These are phyloP conservation scores for Numenius phaeopus DNA, from an alignment of 2,797 vertebrate genomes.

Conservation along the genomic window DNA sequence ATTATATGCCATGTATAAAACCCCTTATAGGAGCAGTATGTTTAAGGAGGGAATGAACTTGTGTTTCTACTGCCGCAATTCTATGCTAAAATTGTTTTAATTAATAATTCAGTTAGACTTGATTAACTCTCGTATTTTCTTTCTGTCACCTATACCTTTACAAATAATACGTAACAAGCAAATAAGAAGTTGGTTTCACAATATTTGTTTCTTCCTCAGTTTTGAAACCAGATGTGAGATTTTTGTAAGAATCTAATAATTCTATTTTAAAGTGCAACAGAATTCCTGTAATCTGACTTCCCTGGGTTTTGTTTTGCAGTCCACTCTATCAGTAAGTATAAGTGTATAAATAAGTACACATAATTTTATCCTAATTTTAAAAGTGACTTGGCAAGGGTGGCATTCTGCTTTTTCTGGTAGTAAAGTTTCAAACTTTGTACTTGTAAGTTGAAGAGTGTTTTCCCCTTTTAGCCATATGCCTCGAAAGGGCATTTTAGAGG, in stretches of 20 bases:
- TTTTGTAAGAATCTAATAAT: neutral
- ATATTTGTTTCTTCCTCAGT: neutral
- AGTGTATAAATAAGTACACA: accelerated
- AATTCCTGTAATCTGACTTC: neutral
- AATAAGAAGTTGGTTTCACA: neutral
- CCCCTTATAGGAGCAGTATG: neutral
- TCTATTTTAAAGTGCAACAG: neutral
- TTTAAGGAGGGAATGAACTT: neutral
- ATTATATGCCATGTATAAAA: neutral
- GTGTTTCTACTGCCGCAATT: neutral
- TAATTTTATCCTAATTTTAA: neutral
- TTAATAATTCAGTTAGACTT: neutral
- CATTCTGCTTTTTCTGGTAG: neutral
- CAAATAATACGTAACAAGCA: neutral
- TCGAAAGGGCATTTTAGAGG: neutral
- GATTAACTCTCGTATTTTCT: neutral
- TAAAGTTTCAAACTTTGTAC: neutral
- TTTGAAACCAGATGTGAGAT: neutral
- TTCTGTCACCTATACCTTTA: neutral
- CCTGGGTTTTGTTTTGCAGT: neutral
- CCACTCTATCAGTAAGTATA: neutral
- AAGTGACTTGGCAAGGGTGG: neutral
- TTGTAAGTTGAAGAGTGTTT: neutral
- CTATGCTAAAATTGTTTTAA: neutral
- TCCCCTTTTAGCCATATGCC: neutral